phyloP scores from a whole-genome alignment of 2,113 vertebrate genomes.

The Echinops telfairi region DNA sequence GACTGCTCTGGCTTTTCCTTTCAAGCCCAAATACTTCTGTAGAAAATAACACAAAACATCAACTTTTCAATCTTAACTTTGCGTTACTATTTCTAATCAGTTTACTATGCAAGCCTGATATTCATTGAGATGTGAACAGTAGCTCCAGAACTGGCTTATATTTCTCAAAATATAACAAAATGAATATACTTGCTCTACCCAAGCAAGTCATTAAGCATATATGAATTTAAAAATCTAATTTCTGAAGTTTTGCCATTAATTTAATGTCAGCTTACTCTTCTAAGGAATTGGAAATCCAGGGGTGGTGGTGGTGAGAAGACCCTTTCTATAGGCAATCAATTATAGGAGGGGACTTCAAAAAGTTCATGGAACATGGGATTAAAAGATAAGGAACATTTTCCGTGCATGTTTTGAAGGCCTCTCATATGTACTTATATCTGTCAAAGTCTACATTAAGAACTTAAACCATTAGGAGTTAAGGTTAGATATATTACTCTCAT shows the following conservation, averaged over 20 bases:
- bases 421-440: neutral
- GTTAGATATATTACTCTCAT: conserved; percentile 46
- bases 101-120: neutral
- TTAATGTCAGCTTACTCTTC: neutral
- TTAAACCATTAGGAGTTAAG: neutral
- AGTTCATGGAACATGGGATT: neutral
- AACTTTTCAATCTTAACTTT: conserved; percentile 52
- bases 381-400: too few species aligned
- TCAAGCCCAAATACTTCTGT: conserved; percentile 27
- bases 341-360: neutral
- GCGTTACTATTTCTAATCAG: neutral
- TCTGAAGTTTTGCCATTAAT: neutral
- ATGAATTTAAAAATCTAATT: neutral
- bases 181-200: neutral
- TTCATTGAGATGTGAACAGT: conserved; percentile 27
- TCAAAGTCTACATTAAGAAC: conserved; percentile 23
- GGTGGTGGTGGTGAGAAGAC: neutral
- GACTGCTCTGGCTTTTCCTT: conserved; percentile 22
- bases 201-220: neutral
- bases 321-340: neutral
- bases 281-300: conserved; percentile 35
- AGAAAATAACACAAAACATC: conserved; percentile 46
- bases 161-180: conserved; percentile 23
- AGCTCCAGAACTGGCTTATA: neutral
- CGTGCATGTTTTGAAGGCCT: too few species aligned